These are phyloP conservation scores for Nymphalis polychloros DNA, from an alignment of 2,888 invertebrate species.

Conservation along the genomic window DNA sequence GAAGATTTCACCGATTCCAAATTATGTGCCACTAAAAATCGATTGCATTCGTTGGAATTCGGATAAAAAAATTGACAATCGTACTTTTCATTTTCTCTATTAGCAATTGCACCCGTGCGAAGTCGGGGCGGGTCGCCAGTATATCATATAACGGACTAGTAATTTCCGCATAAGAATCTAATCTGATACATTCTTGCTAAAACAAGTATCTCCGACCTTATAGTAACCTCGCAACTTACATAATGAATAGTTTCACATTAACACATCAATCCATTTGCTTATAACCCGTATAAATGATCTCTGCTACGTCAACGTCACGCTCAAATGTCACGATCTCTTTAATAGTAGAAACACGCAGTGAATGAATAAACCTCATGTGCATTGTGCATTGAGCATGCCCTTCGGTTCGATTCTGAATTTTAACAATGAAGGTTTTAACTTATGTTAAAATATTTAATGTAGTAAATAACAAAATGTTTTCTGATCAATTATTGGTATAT, in stretches of 20 bases:
- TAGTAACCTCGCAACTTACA: slow-evolving; percentile 3
- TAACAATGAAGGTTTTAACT: neutral
- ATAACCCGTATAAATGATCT: slow-evolving; percentile 1
- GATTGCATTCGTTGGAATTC: no score
- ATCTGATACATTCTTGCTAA: neutral
- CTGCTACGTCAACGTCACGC: slow-evolving; percentile 12
- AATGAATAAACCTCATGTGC: slow-evolving; percentile 16
- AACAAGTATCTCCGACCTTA: slow-evolving; percentile 3
- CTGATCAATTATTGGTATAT: no score
- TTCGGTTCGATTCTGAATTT: neutral
- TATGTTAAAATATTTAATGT: neutral
- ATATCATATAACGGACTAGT: neutral
- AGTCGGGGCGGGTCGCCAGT: no score
- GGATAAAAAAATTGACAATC: no score
- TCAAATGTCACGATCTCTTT: slow-evolving; percentile 28
- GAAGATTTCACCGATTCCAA: no score
- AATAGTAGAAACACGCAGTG: slow-evolving; percentile 24
- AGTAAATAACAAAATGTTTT: no score
- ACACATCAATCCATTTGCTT: slow-evolving; percentile 11
- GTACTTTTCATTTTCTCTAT: no score
- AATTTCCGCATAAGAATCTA: neutral
- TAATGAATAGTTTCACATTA: neutral
- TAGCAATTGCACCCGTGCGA: no score
- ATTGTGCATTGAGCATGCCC: slow-evolving; percentile 19
- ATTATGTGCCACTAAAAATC: no score